phyloP scores from a whole-genome alignment of 2,888 invertebrate genomes.

The Willowsia nigromaculata region DNA sequence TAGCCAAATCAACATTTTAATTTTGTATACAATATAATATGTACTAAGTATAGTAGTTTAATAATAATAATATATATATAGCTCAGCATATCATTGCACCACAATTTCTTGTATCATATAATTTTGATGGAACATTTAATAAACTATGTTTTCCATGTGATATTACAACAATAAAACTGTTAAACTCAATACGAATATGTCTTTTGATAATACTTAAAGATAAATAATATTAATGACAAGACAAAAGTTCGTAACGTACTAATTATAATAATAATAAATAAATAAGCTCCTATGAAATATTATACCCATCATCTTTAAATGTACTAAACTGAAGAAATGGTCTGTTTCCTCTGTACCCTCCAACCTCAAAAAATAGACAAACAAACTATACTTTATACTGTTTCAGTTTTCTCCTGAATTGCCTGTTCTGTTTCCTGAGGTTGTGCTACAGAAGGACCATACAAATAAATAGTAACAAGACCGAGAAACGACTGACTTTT shows the following conservation, averaged over 20 bases:
- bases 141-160: not conserved
- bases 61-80: constrained; percentile 1
- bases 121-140: constrained; percentile 23
- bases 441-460: constrained; percentile 43
- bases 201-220: constrained; percentile 67
- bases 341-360: not conserved
- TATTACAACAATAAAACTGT: constrained; percentile 5
- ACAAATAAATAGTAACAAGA: not conserved
- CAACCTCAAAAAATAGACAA: constrained; percentile 54
- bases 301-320: not conserved
- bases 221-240: constrained; percentile 28
- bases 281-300: constrained; percentile 14
- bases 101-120: constrained; percentile 31
- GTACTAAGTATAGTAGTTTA: not conserved
- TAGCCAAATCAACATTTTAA: constrained; percentile 54
- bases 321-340: constrained; percentile 9
- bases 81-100: constrained; percentile 40
- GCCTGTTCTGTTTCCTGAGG: constrained; percentile 40
- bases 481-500: constrained; percentile 3
- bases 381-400: not conserved
- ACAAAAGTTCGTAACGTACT: not conserved
- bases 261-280: not conserved
- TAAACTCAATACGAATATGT: constrained; percentile 42
- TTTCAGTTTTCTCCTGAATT: constrained; percentile 4
- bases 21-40: constrained; percentile 23